Evolutionary conservation across 1,140 invertebrate genomes (phyloP).

Genomic region (Atta cephalotes): DNA sequence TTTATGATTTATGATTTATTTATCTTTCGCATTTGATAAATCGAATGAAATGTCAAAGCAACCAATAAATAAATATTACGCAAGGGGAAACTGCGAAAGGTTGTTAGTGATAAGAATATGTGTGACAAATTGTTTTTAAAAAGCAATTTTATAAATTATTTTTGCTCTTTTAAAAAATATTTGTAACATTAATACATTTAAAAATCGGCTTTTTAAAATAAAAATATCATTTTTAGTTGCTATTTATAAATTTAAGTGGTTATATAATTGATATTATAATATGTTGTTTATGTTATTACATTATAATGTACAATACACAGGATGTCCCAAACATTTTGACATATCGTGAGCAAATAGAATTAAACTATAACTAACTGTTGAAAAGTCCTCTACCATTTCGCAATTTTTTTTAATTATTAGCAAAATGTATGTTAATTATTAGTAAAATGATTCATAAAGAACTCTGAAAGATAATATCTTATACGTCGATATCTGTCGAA

Average conservation of each 20-base stretch:
- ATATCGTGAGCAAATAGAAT: too few species aligned
- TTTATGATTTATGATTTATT: constrained; percentile 8
- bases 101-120: constrained; percentile 10
- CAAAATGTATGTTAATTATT: too few species aligned
- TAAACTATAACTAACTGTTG: too few species aligned
- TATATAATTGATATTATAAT: not conserved
- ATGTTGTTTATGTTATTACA: too few species aligned
- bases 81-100: not conserved
- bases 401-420: too few species aligned
- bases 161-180: not conserved
- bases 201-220: not conserved
- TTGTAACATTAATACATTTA: not conserved
- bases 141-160: constrained; percentile 16
- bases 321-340: too few species aligned
- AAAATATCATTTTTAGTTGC: not conserved
- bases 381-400: too few species aligned
- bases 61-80: constrained; percentile 5
- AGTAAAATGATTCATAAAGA: too few species aligned
- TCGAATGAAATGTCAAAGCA: constrained; percentile 31
- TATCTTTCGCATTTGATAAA: constrained; percentile 30
- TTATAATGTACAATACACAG: not conserved
- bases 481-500: too few species aligned
- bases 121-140: constrained; percentile 15
- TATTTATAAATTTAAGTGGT: not conserved
- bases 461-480: too few species aligned